Evolutionary conservation across 2,797 vertebrate genomes (phyloP).

Genomic region (Pipistrellus kuhlii): DNA sequence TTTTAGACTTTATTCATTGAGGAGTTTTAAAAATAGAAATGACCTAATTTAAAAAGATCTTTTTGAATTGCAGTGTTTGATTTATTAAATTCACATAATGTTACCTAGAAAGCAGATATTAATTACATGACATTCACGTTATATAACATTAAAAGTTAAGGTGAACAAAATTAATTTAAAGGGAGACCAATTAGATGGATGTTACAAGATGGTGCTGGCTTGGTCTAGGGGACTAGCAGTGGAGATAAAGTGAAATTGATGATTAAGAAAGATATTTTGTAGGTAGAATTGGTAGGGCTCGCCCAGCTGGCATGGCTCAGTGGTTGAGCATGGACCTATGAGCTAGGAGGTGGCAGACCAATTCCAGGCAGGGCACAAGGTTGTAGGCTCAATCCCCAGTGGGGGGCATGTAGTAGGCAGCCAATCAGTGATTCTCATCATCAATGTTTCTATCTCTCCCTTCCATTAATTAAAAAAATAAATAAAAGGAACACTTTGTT

Average conservation of each 20-base stretch:
- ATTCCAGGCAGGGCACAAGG: too few species aligned
- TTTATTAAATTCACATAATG: conserved; percentile 12
- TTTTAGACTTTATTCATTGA: conserved; percentile 18
- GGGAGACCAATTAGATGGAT: neutral
- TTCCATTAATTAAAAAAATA: too few species aligned
- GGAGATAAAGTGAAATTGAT: conserved; percentile 5
- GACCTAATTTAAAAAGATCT: neutral
- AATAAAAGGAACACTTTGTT: neutral
- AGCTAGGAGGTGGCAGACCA: too few species aligned
- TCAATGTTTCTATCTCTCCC: too few species aligned
- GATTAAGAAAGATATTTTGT: neutral
- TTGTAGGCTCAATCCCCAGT: too few species aligned
- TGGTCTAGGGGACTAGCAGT: neutral
- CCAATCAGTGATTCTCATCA: too few species aligned
- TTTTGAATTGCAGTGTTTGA: conserved; percentile 3
- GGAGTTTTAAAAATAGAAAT: neutral
- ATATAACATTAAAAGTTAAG: neutral
- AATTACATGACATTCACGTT: neutral
- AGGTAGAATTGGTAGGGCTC: neutral
- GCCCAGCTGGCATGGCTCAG: neutral
- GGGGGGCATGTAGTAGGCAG: too few species aligned
- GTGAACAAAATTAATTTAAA: neutral
- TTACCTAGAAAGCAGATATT: conserved; percentile 2
- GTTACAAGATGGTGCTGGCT: neutral
- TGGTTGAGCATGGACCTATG: too few species aligned